phyloP scores from a whole-genome alignment of 2,797 vertebrate species.

The Dicrostonyx torquatus region DNA sequence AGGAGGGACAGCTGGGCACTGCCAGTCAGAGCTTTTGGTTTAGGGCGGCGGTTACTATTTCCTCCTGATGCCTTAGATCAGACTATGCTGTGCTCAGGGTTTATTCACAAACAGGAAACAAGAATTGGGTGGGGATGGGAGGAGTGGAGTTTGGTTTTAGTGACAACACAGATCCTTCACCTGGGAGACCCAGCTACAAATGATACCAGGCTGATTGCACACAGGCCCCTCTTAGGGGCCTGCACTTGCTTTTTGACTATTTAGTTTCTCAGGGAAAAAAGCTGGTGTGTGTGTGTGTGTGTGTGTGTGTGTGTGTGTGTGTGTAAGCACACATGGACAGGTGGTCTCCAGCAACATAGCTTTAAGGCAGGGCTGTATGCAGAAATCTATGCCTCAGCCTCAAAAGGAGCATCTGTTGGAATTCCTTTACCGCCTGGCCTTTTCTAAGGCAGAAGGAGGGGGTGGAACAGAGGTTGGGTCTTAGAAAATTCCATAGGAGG shows the following conservation, averaged over 20 bases:
- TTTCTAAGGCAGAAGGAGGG: constrained; percentile 55
- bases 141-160: constrained; percentile 11
- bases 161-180: constrained; percentile 29
- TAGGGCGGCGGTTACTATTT: constrained; percentile 40
- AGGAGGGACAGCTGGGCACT: constrained; percentile 58
- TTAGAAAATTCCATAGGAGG: constrained; percentile 76
- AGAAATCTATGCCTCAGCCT: constrained; percentile 36
- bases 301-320: background rate
- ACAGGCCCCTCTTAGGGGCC: background rate
- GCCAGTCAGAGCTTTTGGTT: constrained; percentile 42
- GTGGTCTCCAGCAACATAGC: constrained; percentile 59
- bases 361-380: background rate
- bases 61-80: constrained; percentile 65
- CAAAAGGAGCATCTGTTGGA: constrained; percentile 79
- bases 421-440: constrained; percentile 74
- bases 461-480: constrained; percentile 36
- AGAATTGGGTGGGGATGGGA: constrained; percentile 53
- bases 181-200: constrained; percentile 14
- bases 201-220: constrained; percentile 48
- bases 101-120: constrained; percentile 80
- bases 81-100: constrained; percentile 51
- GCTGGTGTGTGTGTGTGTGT: background rate
- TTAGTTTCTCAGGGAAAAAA: constrained; percentile 61
- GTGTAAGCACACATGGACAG: constrained; percentile 35
- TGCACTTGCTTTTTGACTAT: constrained; percentile 24